phyloP scores from a whole-genome alignment of 2,888 invertebrate species.

The Cynaeus angustus region DNA sequence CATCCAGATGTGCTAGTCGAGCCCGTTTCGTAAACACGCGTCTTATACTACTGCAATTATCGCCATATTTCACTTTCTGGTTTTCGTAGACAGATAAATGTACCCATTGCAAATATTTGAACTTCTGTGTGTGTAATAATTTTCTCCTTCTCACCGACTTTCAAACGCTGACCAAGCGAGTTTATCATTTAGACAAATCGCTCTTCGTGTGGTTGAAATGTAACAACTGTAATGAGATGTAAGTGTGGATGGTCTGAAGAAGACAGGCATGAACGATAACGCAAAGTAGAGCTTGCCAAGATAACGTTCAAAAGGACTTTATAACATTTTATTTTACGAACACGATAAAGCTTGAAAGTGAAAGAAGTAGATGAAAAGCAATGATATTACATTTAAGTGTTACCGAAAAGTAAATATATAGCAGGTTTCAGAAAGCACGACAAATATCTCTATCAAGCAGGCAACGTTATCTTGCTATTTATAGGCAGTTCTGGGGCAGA shows the following conservation, averaged over 20 bases:
- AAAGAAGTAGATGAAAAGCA: background rate
- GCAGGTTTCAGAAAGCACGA: background rate
- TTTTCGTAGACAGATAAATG: conserved; percentile 27
- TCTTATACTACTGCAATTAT: background rate
- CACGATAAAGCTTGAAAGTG: conserved; percentile 7
- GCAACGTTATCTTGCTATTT: too few relatives aligned
- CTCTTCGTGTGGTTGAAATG: conserved; percentile 11
- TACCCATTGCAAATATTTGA: conserved; percentile 18
- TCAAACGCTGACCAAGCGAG: conserved; percentile 21
- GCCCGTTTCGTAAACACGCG: too few relatives aligned
- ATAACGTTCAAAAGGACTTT: conserved; percentile 16
- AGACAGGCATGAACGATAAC: conserved; percentile 19
- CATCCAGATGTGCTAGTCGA: too few relatives aligned
- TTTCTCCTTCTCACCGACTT: conserved; percentile 28
- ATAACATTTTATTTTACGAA: conserved; percentile 13
- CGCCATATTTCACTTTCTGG: conserved; percentile 29
- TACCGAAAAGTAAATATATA: background rate
- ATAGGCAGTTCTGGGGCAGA: too few relatives aligned
- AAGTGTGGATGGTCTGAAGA: conserved; percentile 19
- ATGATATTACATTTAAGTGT: conserved; percentile 2
- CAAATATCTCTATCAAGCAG: too few relatives aligned
- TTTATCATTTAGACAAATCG: conserved; percentile 39
- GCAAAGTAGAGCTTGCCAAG: conserved; percentile 2
- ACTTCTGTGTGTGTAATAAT: conserved; percentile 27
- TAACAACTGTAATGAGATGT: conserved; percentile 26